Evolutionary conservation across 1,140 invertebrate genomes (phyloP).

Genomic region (Metopolophium dirhodum): DNA sequence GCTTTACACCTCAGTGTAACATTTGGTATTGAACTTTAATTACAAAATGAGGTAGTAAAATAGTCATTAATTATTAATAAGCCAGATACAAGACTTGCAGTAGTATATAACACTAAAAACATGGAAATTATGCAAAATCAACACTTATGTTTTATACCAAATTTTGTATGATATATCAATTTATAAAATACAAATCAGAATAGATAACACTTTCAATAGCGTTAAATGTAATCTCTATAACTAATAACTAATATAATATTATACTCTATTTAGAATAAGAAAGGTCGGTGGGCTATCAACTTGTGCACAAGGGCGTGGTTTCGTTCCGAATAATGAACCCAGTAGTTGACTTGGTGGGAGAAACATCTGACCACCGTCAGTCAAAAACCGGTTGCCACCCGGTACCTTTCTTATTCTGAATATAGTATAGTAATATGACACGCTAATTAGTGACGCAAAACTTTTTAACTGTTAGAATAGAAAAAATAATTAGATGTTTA

Average conservation of each 20-base stretch:
- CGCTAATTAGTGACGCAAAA: not conserved
- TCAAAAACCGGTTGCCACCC: too few relatives aligned
- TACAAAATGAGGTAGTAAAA: not conserved
- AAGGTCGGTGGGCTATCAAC: too few relatives aligned
- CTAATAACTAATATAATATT: too few relatives aligned
- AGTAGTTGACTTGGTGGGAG: too few relatives aligned
- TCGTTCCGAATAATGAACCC: too few relatives aligned
- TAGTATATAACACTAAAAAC: not conserved
- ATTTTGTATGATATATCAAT: not conserved
- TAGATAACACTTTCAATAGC: not conserved
- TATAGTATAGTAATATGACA: too few relatives aligned
- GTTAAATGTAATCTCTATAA: not conserved
- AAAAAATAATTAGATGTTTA: not conserved
- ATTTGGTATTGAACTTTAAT: constrained; percentile 18
- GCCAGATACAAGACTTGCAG: not conserved
- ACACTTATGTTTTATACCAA: not conserved
- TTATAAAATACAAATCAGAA: not conserved
- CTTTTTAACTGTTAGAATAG: not conserved
- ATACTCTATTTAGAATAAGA: too few relatives aligned
- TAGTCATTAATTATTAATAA: not conserved
- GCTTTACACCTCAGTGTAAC: not conserved
- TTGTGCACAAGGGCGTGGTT: too few relatives aligned
- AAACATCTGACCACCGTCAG: too few relatives aligned
- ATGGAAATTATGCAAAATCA: not conserved
- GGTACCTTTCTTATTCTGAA: too few relatives aligned